Base-by-base conservation (phyloP, 2,113 vertebrate species). In the Rana temporaria region DNA sequence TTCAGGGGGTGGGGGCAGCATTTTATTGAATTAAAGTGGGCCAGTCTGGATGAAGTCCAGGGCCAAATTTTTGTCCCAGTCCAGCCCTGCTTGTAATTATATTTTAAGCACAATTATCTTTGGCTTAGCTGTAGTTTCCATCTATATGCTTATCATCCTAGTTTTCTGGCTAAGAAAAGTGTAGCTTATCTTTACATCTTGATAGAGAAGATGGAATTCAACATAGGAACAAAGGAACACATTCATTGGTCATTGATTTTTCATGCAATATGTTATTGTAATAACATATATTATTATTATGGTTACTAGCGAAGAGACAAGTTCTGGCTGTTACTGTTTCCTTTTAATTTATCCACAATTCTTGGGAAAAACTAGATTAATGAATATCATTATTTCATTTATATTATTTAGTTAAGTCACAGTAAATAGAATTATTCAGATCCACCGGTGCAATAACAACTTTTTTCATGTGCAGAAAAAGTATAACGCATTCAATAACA, bases 71-170 rank as follows among this genome's bases (percentile, higher is more conserved):
- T n/a, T n/a, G n/a, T n/a, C n/a, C n/a, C n/a, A n/a, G n/a, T n/a
- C n/a, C n/a, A n/a, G n/a, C n/a, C n/a, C n/a, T n/a, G n/a, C 67
- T 66, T 34, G 2, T 64, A 64, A 64, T 64, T 64, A 64, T 22
- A 30, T 14, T 26, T 8, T 4, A 34, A 67, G 34, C 30, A 34
- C 6, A 18, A 19, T 67, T 67, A 67, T 9, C 30, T 30, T n/a
- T 17, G 24, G 8, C 26, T 65, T 17, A 30, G 14, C 11, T 65
- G 24, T 14, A 9, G 60, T 24, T 19, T 8, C n/a, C 14, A 24
- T 63, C 60, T 59, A n/a, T 14, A 63, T 63, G 22, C 20, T 2
- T 63, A 63, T 63, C 59, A 22, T n/a, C 59, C 62, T 12, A 14
- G 26, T 5, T 9, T 30, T 71, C 26, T 71, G 22, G 6, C 22